Percentiles rank a stretch among this genome's conserved stretches.
These are phyloP conservation scores for Mesorhabditis sp. DNA, from an alignment of 2,888 invertebrate species.

Conservation along the genomic window DNA sequence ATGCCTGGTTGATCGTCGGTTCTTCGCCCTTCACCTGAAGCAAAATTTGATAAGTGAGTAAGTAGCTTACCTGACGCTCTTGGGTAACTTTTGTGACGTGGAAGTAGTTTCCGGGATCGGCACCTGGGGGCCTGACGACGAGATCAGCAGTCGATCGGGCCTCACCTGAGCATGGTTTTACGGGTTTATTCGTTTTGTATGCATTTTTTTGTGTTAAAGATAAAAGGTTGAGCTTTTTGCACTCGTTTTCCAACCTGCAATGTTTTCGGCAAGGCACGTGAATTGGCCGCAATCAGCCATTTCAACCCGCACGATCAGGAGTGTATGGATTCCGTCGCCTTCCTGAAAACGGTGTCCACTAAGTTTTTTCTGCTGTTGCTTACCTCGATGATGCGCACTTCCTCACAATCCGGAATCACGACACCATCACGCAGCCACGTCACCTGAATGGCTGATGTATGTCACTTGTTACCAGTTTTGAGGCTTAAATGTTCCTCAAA, in stretches of 20 bases:
- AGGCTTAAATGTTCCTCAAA: constrained; percentile 65
- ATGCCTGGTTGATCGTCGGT: constrained; percentile 29
- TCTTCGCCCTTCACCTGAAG: constrained; percentile 30
- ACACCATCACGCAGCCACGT: constrained; percentile 74
- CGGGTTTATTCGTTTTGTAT: constrained; percentile 13
- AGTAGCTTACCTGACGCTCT: constrained; percentile 40
- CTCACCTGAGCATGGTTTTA: constrained; percentile 7
- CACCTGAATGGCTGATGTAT: constrained; percentile 11
- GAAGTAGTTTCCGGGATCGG: constrained; percentile 53
- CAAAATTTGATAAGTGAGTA: too few relatives aligned
- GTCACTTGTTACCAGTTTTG: not conserved
- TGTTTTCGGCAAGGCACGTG: constrained; percentile 85
- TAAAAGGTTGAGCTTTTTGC: not conserved
- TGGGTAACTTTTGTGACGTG: constrained; percentile 57
- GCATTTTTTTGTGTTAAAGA: not conserved
- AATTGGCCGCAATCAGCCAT: constrained; percentile 97
- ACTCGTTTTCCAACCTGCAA: constrained; percentile 73
- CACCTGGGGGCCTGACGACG: constrained; percentile 68
- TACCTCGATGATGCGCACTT: constrained; percentile 53
- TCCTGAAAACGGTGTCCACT: constrained; percentile 30
- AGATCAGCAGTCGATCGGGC: constrained; percentile 65
- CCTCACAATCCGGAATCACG: constrained; percentile 58
- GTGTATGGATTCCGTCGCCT: constrained; percentile 63
- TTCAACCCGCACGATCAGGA: constrained; percentile 82
- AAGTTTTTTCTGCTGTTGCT: constrained; percentile 14